Conservation (phyloP, 2,888 invertebrate genomes). For the Hecatera dysodea region DNA sequence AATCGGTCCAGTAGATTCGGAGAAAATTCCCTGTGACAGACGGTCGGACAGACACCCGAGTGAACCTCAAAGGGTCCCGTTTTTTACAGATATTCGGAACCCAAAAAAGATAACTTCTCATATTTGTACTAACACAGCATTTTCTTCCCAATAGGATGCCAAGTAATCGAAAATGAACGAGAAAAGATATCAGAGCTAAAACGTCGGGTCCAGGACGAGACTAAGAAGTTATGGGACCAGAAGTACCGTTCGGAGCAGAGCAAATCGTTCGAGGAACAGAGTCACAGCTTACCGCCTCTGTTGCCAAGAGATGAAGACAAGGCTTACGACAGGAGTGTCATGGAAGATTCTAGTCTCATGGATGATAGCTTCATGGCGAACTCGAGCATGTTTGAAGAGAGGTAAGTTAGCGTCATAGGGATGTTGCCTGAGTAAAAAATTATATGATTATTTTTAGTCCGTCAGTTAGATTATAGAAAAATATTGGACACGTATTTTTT, state of each 20-base stretch:
- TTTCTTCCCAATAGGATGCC: conserved; percentile 92
- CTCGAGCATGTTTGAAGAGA: conserved; percentile 83
- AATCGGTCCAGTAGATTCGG: no score
- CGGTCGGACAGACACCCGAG: no score
- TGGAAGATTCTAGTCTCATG: conserved; percentile 76
- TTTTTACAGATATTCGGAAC: no score
- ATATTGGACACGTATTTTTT: no score
- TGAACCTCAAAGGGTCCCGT: no score
- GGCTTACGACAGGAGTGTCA: conserved; percentile 60
- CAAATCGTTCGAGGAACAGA: conserved; percentile 77
- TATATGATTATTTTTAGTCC: no score
- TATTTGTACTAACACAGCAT: not conserved
- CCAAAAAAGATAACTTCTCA: no score
- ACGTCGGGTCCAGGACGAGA: conserved; percentile 96
- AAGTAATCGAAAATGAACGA: conserved; percentile 97
- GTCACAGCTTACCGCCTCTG: conserved; percentile 68
- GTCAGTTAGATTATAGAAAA: no score
- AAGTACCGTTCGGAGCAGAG: conserved; percentile 68
- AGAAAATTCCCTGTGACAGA: no score
- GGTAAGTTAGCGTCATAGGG: no score
- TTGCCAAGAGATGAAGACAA: conserved; percentile 49
- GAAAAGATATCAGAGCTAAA: conserved; percentile 96
- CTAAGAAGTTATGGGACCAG: conserved; percentile 96
- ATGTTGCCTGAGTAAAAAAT: no score
- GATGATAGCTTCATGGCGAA: conserved; percentile 81